Conservation (phyloP, 2,888 invertebrate genomes). For the Thereva nobilitata region DNA sequence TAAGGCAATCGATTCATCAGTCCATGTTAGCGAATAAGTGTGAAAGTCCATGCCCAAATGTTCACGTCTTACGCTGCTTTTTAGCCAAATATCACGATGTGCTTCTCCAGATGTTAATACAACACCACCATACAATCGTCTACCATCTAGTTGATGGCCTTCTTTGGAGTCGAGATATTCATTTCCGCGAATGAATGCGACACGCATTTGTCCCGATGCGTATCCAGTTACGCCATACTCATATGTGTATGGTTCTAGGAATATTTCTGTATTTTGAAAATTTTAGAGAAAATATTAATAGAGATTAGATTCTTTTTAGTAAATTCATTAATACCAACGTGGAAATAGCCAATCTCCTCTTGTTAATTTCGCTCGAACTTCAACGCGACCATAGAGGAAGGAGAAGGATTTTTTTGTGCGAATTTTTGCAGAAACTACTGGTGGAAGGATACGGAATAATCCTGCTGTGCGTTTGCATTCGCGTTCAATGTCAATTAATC, state of each 20-base stretch:
- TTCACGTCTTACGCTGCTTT: slow-evolving; percentile 53
- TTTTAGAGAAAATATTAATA: neutral
- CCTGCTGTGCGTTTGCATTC: slow-evolving; percentile 50
- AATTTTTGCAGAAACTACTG: slow-evolving; percentile 67
- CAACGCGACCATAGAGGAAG: slow-evolving; percentile 71
- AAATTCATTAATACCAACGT: slow-evolving; percentile 59
- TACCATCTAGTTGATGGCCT: slow-evolving; percentile 49
- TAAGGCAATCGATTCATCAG: slow-evolving; percentile 47
- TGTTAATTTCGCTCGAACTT: slow-evolving; percentile 72
- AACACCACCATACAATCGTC: slow-evolving; percentile 49
- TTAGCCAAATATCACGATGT: slow-evolving; percentile 55
- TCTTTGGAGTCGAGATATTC: slow-evolving; percentile 46
- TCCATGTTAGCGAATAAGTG: slow-evolving; percentile 72
- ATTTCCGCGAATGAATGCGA: slow-evolving; percentile 74
- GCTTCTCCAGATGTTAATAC: slow-evolving; percentile 51
- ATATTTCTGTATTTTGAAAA: slow-evolving; percentile 63
- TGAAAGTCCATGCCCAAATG: slow-evolving; percentile 68
- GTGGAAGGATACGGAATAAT: slow-evolving; percentile 66
- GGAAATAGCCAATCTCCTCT: slow-evolving; percentile 80
- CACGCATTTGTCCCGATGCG: slow-evolving; percentile 70
- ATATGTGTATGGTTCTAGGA: slow-evolving; percentile 66
- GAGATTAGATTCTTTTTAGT: slow-evolving; percentile 19
- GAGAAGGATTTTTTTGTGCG: slow-evolving; percentile 66
- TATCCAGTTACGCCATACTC: slow-evolving; percentile 65
- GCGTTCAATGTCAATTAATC: slow-evolving; percentile 56